These are phyloP conservation scores for human (Homo sapiens) DNA, from an alignment of 2,113 vertebrate species.

Conservation along the genomic window DNA sequence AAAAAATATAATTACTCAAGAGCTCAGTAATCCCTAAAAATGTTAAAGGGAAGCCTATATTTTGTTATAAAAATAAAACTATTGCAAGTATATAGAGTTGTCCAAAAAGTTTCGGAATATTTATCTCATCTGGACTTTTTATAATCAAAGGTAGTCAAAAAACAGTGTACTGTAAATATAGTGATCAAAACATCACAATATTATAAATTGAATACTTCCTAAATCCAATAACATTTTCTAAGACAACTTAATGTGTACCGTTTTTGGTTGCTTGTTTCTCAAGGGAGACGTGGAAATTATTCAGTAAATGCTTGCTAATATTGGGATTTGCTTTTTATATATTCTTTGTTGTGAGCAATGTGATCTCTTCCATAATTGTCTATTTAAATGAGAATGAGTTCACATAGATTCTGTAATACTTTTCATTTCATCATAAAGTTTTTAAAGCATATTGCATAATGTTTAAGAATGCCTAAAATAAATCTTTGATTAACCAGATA, in stretches of 20 bases:
- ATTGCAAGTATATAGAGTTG: neutral
- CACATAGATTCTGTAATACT: neutral
- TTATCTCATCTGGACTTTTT: neutral
- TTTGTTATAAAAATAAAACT: neutral
- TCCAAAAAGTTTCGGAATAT: neutral
- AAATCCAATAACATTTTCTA: neutral
- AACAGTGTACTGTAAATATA: neutral
- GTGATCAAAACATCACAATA: neutral
- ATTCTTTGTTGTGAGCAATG: neutral
- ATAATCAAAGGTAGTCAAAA: neutral
- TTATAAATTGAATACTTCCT: neutral
- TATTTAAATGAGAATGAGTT: neutral
- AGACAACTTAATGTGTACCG: neutral
- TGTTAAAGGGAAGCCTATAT: neutral
- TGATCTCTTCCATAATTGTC: neutral
- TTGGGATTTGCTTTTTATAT: neutral
- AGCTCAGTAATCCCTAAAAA: neutral
- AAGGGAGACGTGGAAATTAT: neutral
- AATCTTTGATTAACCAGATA: neutral
- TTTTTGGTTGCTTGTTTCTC: neutral
- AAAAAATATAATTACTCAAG: neutral
- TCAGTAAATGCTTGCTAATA: neutral
- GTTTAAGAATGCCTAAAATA: neutral
- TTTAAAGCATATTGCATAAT: neutral
- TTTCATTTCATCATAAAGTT: neutral